A percentile compares a stretch with the other conserved stretches of the same genome.
phyloP scores from a whole-genome alignment of 2,113 vertebrate species.

The Verasper variegatus region DNA sequence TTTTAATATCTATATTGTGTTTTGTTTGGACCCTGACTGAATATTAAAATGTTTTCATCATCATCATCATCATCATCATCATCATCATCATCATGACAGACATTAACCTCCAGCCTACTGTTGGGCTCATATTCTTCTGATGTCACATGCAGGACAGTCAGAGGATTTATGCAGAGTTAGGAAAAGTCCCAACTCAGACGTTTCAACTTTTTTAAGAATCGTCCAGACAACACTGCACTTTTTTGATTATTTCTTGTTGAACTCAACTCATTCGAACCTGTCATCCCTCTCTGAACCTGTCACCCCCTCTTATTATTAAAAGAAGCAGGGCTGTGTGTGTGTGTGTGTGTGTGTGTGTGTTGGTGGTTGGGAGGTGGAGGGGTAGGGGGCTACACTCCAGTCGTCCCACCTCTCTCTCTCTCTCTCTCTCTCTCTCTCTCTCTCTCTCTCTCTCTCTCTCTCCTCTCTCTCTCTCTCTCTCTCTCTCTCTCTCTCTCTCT shows the following conservation, averaged over 20 bases:
- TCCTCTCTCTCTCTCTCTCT: constrained; percentile 24
- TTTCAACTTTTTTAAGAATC: neutral
- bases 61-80: no score
- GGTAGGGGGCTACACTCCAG: constrained; percentile 38
- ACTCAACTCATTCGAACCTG: constrained; percentile 49
- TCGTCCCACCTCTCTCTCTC: constrained; percentile 74
- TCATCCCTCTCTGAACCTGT: constrained; percentile 63
- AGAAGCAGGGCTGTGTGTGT: constrained; percentile 36
- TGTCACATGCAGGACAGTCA: no score
- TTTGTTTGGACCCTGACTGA: no score
- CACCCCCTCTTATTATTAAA: constrained; percentile 56
- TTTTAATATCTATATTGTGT: no score
- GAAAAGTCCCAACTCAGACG: neutral
- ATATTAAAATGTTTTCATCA: no score
- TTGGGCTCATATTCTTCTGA: no score
- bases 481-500: no score
- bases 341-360: constrained; percentile 14
- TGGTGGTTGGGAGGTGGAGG: constrained; percentile 27
- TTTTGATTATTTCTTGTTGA: no score
- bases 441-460: neutral
- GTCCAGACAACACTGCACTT: neutral
- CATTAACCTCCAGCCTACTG: no score
- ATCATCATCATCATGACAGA: no score
- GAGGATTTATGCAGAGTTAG: neutral
- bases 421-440: neutral